Base-by-base conservation (phyloP, 2,113 vertebrate species). In the Chauna torquata region DNA sequence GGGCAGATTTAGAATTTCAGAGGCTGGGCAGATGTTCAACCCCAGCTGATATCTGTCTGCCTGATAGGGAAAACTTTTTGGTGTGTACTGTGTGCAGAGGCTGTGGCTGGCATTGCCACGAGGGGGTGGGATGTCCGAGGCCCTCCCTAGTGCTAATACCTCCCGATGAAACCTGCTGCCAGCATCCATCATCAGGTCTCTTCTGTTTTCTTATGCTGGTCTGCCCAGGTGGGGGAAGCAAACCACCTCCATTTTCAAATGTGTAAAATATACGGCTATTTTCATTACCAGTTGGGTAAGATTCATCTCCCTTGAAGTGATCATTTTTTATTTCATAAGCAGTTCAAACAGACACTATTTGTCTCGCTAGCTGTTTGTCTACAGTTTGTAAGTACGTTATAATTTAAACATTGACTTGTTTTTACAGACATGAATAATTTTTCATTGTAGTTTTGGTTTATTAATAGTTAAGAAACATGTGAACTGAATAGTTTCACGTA, bases 381-480 rank as follows among this genome's bases (percentile, higher is more conserved):
- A 6, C 28, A 62, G 49, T 54, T 95, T 83, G 72, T 45, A 40
- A 79, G 65, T 64, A 74, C 8, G 55, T 16, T 32, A 12, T 52
- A 64, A 55, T 84, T 62, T 74, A 88, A 90, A 86, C 70, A 47
- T 3, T 55, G 65, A 55, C 16, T 77, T 58, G 32, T 79, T 91
- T 84, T 40, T 78, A 71, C 36, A 45, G 45, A 23, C 70, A 50
- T 0, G 3, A 70, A 75, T 55, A 59, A n/a, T 28, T 95, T 88
- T 88, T 83, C 50, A 64, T 40, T 57, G 14, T 50, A 76, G 47
- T 86, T 96, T 94, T 96, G 78, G 86, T 66, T 89, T 94, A 65
- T 70, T 92, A 89, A 88, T 87, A 91, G 74, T 86, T 82, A 87
- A 92, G 68, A 70, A 72, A 81, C 45, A 81, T 89, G 69, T 95